Evolutionary conservation across 2,888 invertebrate genomes (phyloP).

Genomic region (Drosophila conformis): DNA sequence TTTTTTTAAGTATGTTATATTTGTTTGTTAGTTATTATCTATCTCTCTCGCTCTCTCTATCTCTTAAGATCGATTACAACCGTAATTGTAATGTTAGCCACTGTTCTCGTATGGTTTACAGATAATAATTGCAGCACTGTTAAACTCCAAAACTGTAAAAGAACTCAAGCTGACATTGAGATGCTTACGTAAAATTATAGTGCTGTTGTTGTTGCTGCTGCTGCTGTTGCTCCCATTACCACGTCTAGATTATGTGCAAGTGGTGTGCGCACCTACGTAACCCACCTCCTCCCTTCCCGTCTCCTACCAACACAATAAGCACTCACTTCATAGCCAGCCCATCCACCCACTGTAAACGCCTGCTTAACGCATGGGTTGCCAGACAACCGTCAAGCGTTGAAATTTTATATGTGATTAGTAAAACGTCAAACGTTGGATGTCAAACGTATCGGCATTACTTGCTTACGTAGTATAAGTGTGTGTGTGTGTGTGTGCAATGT

Average conservation of each 20-base stretch:
- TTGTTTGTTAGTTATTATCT: neutral
- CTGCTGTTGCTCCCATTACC: neutral
- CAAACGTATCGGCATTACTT: neutral
- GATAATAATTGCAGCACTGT: neutral
- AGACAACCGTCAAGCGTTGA: constrained; percentile 70
- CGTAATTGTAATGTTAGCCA: neutral
- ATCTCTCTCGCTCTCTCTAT: neutral
- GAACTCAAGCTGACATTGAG: constrained; percentile 42
- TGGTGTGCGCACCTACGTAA: neutral
- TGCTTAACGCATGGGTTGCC: constrained; percentile 48
- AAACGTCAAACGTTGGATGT: neutral
- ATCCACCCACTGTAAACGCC: constrained; percentile 33
- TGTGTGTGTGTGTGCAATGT: neutral
- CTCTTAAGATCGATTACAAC: neutral
- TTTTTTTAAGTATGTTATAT: neutral
- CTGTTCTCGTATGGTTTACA: neutral
- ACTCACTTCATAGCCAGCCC: constrained; percentile 12
- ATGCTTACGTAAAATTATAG: constrained; percentile 36
- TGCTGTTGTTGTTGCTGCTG: neutral
- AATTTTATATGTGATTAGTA: constrained; percentile 62
- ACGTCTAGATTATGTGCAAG: neutral
- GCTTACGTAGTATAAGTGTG: neutral
- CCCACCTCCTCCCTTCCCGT: neutral
- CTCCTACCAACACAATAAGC: constrained; percentile 1
- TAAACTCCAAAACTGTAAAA: constrained; percentile 8